Percentiles rank a stretch among this genome's conserved stretches.
Evolutionary conservation across 2,113 vertebrate species (phyloP).

Genomic region (Tragelaphus imberbis): DNA sequence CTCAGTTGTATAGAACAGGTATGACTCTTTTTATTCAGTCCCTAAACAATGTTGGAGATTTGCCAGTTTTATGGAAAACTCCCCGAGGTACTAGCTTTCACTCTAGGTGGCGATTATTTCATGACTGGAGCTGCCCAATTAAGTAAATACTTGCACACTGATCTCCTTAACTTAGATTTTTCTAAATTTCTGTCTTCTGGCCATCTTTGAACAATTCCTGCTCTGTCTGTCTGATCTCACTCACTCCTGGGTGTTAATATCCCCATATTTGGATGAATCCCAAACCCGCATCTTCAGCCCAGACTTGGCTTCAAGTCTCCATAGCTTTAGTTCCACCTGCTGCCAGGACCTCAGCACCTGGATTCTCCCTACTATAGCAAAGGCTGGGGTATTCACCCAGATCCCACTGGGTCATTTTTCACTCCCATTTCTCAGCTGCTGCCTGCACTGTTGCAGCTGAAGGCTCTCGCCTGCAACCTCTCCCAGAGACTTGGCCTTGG

Average conservation of each 20-base stretch:
- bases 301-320: background rate
- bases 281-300: background rate
- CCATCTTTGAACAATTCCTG: background rate
- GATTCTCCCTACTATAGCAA: background rate
- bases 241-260: background rate
- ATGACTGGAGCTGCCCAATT: background rate
- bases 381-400: too few species aligned
- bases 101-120: background rate
- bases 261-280: background rate
- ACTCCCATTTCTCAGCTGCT: background rate
- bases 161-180: background rate
- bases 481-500: background rate
- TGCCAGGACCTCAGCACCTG: background rate
- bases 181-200: background rate
- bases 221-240: background rate
- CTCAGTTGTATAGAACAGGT: background rate
- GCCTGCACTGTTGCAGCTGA: background rate
- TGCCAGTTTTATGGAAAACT: background rate
- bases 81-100: background rate
- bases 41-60: background rate
- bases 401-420: background rate
- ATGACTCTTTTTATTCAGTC: background rate
- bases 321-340: background rate
- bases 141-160: background rate
- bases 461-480: background rate